phyloP scores from a whole-genome alignment of 2,888 invertebrate genomes.

The Pardosa pseudoannulata region DNA sequence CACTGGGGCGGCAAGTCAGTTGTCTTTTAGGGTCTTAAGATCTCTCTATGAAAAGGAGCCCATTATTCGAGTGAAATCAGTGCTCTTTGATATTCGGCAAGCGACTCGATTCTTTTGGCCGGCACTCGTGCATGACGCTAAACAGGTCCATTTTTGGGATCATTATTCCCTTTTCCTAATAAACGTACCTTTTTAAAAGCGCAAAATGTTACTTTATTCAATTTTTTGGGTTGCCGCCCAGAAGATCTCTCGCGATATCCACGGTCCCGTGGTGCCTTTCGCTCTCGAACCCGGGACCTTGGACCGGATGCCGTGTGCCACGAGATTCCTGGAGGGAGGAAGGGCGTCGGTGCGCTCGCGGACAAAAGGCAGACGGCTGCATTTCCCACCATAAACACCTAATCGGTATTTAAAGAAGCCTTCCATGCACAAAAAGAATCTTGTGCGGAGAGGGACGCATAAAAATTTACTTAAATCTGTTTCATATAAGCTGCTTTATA shows the following conservation, averaged over 20 bases:
- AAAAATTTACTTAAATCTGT: no score
- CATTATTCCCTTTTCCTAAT: not conserved
- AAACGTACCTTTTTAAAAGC: not conserved
- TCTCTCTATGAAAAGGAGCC: not conserved
- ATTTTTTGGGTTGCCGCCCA: not conserved
- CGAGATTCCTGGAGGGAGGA: not conserved
- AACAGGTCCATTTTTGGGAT: conserved; percentile 2
- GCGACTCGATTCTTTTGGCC: not conserved
- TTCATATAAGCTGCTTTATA: no score
- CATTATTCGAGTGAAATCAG: not conserved
- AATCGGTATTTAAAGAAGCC: conserved; percentile 56
- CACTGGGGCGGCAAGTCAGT: not conserved
- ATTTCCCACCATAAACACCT: conserved; percentile 71
- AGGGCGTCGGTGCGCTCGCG: conserved; percentile 33
- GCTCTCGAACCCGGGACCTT: not conserved
- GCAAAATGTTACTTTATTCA: conserved; percentile 15
- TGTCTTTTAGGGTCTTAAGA: not conserved
- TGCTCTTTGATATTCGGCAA: not conserved
- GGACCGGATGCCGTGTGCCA: conserved; percentile 45
- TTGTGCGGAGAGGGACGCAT: no score
- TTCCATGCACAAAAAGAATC: conserved; percentile 2
- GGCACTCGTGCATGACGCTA: conserved; percentile 6
- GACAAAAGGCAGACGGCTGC: conserved; percentile 54
- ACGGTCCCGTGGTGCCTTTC: not conserved
- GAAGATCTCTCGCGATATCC: not conserved